phyloP scores from a whole-genome alignment of 2,113 vertebrate genomes.

The Hylia prasina region DNA sequence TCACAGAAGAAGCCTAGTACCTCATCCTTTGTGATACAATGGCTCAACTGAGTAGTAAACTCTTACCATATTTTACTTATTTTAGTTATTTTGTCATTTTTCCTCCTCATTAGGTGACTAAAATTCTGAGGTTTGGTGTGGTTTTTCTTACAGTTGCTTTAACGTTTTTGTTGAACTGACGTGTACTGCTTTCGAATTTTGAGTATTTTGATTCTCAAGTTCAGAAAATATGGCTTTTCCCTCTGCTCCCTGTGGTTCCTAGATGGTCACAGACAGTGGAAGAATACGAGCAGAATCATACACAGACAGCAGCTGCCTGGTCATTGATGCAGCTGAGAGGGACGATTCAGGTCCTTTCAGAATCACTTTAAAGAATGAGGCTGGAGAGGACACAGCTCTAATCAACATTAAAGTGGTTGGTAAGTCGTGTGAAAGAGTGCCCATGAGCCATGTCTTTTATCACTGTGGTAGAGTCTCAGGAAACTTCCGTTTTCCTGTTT shows the following conservation, averaged over 20 bases:
- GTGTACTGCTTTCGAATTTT: neutral
- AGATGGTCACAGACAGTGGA: conserved; percentile 88
- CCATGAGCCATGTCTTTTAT: neutral
- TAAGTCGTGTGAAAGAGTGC: conserved; percentile 65
- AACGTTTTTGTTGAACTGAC: neutral
- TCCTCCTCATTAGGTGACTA: neutral
- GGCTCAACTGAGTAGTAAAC: neutral
- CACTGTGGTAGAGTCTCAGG: neutral
- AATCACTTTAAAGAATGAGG: conserved; percentile 93
- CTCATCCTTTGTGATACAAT: neutral
- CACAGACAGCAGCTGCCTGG: conserved; percentile 88
- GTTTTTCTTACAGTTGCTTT: neutral
- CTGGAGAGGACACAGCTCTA: conserved; percentile 87
- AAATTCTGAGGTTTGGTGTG: neutral
- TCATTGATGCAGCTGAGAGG: conserved; percentile 90
- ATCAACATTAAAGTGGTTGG: conserved; percentile 96
- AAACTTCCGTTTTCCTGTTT: neutral
- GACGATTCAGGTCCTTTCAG: conserved; percentile 91
- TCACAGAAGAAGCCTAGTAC: neutral
- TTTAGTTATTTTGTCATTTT: neutral
- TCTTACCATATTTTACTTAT: neutral
- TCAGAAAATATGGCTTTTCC: neutral
- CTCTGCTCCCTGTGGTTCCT: neutral
- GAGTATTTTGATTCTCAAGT: neutral
- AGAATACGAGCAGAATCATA: conserved; percentile 87